Percentiles rank a stretch among this genome's conserved stretches.
These are phyloP conservation scores for Macaca mulatta DNA, from an alignment of 2,113 vertebrate species.

Conservation along the genomic window DNA sequence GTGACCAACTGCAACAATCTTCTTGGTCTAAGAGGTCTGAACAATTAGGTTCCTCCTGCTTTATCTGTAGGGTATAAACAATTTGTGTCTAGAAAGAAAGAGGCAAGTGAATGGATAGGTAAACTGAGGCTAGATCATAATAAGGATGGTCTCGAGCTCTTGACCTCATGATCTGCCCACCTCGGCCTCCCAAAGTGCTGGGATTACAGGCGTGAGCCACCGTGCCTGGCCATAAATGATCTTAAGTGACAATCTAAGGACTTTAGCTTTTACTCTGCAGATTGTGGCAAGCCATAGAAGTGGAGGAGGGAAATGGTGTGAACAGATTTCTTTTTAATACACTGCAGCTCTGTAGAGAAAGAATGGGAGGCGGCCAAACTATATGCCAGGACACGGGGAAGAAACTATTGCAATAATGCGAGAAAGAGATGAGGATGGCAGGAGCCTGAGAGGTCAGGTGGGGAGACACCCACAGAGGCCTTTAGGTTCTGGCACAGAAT, in stretches of 20 bases:
- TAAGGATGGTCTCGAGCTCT: too few species aligned
- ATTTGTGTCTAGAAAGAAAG: not conserved
- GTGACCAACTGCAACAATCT: not conserved
- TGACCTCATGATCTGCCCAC: too few species aligned
- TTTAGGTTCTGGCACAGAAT: not conserved
- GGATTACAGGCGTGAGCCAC: too few species aligned
- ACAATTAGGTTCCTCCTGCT: not conserved
- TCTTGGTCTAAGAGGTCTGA: not conserved
- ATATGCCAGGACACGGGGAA: not conserved
- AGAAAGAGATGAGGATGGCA: not conserved
- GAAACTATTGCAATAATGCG: not conserved
- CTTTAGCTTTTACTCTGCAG: not conserved
- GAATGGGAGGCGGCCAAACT: not conserved
- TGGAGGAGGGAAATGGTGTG: not conserved
- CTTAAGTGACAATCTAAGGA: not conserved
- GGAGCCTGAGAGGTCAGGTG: not conserved
- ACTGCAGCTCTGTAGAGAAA: not conserved
- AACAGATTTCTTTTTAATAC: not conserved
- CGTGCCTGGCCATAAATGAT: not conserved
- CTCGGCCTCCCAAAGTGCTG: too few species aligned
- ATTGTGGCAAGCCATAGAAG: not conserved
- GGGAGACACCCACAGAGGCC: not conserved
- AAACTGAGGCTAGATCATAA: not conserved
- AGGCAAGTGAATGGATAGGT: not conserved
- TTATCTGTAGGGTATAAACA: not conserved